These are phyloP conservation scores for Perca schrenkii DNA, from an alignment of 2,113 vertebrate genomes.

Conservation along the genomic window DNA sequence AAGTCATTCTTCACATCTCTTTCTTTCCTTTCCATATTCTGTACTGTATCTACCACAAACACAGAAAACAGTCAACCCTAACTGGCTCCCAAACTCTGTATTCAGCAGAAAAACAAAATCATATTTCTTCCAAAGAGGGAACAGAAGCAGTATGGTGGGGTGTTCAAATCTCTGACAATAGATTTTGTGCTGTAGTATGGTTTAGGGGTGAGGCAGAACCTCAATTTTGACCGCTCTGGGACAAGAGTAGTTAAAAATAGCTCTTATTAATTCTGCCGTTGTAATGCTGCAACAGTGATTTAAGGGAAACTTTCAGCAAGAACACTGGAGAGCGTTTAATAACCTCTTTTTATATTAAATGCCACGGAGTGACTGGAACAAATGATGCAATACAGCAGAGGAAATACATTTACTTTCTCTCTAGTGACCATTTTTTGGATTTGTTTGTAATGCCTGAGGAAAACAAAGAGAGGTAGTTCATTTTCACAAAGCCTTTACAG, in stretches of 20 bases:
- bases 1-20: slow-evolving; percentile 5
- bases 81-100: slow-evolving; percentile 13
- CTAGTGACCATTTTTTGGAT: slow-evolving; percentile 24
- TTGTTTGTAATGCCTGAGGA: slow-evolving; percentile 13
- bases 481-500: slow-evolving; percentile 23
- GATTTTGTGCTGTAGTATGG: slow-evolving; percentile 67
- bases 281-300: slow-evolving; percentile 79
- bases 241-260: slow-evolving; percentile 75
- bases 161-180: slow-evolving; percentile 49
- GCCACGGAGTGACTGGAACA: slow-evolving; percentile 29
- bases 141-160: slow-evolving; percentile 46
- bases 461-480: slow-evolving; percentile 14
- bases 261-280: slow-evolving; percentile 79
- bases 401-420: slow-evolving; percentile 31
- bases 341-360: slow-evolving; percentile 65
- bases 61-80: background rate
- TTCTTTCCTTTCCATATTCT: background rate
- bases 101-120: slow-evolving; percentile 60
- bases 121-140: slow-evolving; percentile 33
- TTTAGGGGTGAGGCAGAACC: slow-evolving; percentile 67
- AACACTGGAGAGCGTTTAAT: slow-evolving; percentile 66
- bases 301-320: slow-evolving; percentile 68
- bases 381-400: slow-evolving; percentile 49
- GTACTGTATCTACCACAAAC: background rate
- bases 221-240: slow-evolving; percentile 76